Base-by-base conservation (phyloP, 2,797 vertebrate species). In the Crenuchus spilurus region DNA sequence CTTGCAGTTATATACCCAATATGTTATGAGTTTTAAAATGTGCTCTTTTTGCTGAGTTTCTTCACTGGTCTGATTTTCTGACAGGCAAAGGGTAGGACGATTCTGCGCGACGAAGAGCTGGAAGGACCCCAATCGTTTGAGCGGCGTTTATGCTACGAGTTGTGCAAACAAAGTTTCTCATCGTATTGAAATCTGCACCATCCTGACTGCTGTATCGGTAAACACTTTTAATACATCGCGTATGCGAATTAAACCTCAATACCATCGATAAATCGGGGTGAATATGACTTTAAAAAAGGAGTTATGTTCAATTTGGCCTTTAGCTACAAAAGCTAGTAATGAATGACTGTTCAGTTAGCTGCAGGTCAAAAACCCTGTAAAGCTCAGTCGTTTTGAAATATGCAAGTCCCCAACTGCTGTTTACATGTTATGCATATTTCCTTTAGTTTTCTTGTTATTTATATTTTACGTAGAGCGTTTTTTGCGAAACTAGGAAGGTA, bases 161-260 rank as follows among this genome's bases (percentile, higher is more conserved):
- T 2, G 35, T 22, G 49, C 63, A 16, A 7, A 18, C 70, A 10
- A 44, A 80, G 61, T 80, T 73, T 51, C 44, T 61, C 70, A 93
- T 92, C 91, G 71, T 54, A 7, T 74, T 60, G 54, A 89, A 84
- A 94, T 93, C 92, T 39, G 41, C 85, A 65, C 52, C 92, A 93
- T 94, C 92, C 72, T 30, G 31, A 6, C 70, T 65, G 60, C 70
- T 22, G 76, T 64, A n/a, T 68, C 16, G 91, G 93, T 94, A 94
- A 92, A 83, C 80, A 70, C 77, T 10, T 11, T 8, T 28, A 14
- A 48, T 3, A 79, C 13, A 6, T 3, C 22, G 73, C 64, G 5
- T 51, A 0, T 16, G 78, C 2, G 2, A 28, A 22, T 2, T 49
- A 5, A 1, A 2, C 0, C 11, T 11, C 76, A 1, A 48, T 33